Evolutionary conservation across 2,113 vertebrate genomes (phyloP), one percentile per base, ranked within the genome.

Genomic region (Athene cunicularia): DNA sequence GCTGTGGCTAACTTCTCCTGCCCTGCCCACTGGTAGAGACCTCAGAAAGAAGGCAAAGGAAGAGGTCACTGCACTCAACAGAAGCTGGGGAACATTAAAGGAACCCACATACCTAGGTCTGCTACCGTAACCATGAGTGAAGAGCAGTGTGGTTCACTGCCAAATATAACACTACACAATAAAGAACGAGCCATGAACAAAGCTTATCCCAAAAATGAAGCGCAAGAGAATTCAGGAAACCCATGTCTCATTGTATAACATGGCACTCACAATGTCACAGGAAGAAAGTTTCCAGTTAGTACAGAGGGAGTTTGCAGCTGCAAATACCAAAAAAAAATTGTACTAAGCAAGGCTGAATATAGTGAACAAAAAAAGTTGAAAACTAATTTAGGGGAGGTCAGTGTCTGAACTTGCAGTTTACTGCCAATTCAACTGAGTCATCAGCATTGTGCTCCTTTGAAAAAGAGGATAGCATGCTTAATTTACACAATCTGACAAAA

Each of bases 381-480:
- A 86, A 88, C 49, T 58, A 75, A 94, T 96, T 91, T 74, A 91
- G 64, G 18, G 39, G 32, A 94, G 56, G 83, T 81, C 91, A 87
- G 39, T 14, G 23, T 28, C 56, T 93, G 88, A 92, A 90, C 86
- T 66, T 90, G 88, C 79, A 77, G 63, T 71, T 90, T 92, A 63
- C 35, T 93, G 88, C 85, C 94, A 92, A 88, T 86, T 95, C 88
- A 62, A 80, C 88, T 80, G 95, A 94, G 64, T 95, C 94, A 95
- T 95, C 88, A 95, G 72, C 94, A 74, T 37, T 9, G 30, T 2
- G 0, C 24, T 90, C 21, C 80, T 86, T 80, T 95, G 94, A 74
- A 94, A 92, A 86, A 77, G 55, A 74, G 26, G 64, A 80, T 56
- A 86, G 56, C 49, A 28, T 12, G 86, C 73, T 71, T 90, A 75